Evolutionary conservation across 2,113 vertebrate species (phyloP).

Genomic region (Nesogale talazaci): DNA sequence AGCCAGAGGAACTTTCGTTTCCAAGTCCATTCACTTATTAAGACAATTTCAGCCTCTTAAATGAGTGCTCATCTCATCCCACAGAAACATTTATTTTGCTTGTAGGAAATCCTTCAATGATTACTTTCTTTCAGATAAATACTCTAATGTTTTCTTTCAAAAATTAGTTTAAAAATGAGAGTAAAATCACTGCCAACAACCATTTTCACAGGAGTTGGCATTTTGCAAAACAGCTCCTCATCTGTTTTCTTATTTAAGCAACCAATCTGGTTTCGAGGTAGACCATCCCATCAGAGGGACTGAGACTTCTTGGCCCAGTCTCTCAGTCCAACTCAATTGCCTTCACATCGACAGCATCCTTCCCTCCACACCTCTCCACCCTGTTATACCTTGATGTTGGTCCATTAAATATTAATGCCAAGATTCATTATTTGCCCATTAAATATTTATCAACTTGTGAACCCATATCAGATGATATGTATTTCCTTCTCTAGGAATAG

Average conservation of each 20-base stretch:
- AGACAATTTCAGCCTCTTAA: constrained; percentile 34
- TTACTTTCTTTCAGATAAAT: constrained; percentile 43
- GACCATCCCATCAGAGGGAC: neutral
- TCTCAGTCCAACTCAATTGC: constrained; percentile 56
- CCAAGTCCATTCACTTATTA: neutral
- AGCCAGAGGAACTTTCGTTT: neutral
- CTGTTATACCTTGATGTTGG: constrained; percentile 77
- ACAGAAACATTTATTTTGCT: constrained; percentile 50
- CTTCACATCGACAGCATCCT: constrained; percentile 58
- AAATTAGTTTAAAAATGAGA: constrained; percentile 39
- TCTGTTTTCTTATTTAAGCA: constrained; percentile 45
- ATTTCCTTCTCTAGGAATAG: constrained; percentile 78
- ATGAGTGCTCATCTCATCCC: constrained; percentile 17
- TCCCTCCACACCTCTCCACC: constrained; percentile 4
- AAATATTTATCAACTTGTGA: constrained; percentile 83
- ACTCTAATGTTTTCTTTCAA: constrained; percentile 55
- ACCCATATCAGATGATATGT: constrained; percentile 69
- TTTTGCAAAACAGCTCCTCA: constrained; percentile 41
- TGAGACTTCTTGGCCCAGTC: neutral
- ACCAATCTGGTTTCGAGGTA: constrained; percentile 36
- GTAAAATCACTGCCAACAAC: constrained; percentile 35
- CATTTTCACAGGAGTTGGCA: constrained; percentile 47
- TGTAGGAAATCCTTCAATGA: neutral
- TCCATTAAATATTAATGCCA: constrained; percentile 85
- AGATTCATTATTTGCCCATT: constrained; percentile 86